Conservation (phyloP, 2,113 vertebrate genomes). For the Onychostruthus taczanowskii region DNA sequence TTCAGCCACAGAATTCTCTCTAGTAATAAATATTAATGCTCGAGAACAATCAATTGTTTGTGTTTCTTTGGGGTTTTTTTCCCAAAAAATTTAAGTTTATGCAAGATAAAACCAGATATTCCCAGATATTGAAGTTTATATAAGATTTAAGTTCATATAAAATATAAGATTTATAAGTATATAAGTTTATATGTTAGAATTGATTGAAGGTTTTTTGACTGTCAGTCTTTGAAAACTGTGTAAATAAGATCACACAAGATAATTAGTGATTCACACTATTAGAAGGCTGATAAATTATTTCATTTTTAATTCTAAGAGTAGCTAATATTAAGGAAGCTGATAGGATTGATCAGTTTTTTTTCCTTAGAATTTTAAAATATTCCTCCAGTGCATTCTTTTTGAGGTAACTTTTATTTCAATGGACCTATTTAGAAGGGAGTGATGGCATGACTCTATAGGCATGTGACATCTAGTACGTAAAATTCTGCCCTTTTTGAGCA, state of each 20-base stretch:
- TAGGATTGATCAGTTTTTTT: not conserved
- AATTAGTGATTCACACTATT: not conserved
- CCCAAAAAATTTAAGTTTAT: not conserved
- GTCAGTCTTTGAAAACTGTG: not conserved
- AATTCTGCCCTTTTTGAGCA: not conserved
- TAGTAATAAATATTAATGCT: not conserved
- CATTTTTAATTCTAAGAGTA: not conserved
- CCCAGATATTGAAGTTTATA: not conserved
- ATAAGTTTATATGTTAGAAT: not conserved
- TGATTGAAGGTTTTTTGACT: not conserved
- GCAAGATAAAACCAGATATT: not conserved
- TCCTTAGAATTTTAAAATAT: not conserved
- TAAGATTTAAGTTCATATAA: not conserved
- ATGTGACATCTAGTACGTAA: not conserved
- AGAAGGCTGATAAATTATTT: not conserved
- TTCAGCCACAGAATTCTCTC: not conserved
- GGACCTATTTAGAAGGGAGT: not conserved
- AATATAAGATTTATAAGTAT: not conserved
- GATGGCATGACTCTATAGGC: not conserved
- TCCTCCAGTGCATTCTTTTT: not conserved
- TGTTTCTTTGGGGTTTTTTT: not conserved
- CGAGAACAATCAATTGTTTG: not conserved
- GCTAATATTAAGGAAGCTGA: not conserved
- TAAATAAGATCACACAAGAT: not conserved
- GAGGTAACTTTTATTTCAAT: not conserved